Evolutionary conservation across 23 tunicate species (phyloP), one percentile per base, ranked within the genome.

Genomic region (Ascidia mentula): DNA sequence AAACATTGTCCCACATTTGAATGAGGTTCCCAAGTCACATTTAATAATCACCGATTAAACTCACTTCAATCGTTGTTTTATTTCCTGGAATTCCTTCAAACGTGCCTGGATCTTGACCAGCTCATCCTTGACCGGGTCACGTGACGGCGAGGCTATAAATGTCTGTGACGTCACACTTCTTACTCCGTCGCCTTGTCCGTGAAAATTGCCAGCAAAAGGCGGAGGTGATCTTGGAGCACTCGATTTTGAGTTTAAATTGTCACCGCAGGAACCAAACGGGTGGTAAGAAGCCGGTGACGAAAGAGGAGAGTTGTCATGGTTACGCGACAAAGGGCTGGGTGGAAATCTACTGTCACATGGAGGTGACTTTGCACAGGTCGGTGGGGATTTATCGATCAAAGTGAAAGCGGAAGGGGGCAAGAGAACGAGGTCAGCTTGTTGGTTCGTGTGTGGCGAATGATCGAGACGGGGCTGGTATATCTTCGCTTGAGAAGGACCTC

Each of bases 381-480:
- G 28, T 53, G 65, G 65, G 4, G 65, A 28, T 6, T 53, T 18
- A 9, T 46, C 28, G 36, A 33, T 72, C 40, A 59, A 31, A 71
- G 79, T 84, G 36, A 84, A 84, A 9, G 88, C 88, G n/a, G 88
- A 84, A 0, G 88, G 88, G 34, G 88, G 88, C 31, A 84, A 53
- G 35, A 84, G 39, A 12, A 84, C 78, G 40, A 35, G 3, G 59
- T 12, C 37, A 18, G 46, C 8, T 37, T n/a, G 31, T 28, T 53
- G 65, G 65, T 53, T 9, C 28, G 65, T 53, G 13, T 26, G 4
- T 53, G 65, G 65, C 65, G 22, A 28, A 3, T 53, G 65, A 28
- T 53, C 24, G 7, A 20, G 65, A 28, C 65, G 24, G 24, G 65
- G 65, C 24, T 53, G 65, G 65, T 53, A 53, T 53, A 53, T 53